phyloP scores from a whole-genome alignment of 2,888 invertebrate genomes.

The Callinectes sapidus region DNA sequence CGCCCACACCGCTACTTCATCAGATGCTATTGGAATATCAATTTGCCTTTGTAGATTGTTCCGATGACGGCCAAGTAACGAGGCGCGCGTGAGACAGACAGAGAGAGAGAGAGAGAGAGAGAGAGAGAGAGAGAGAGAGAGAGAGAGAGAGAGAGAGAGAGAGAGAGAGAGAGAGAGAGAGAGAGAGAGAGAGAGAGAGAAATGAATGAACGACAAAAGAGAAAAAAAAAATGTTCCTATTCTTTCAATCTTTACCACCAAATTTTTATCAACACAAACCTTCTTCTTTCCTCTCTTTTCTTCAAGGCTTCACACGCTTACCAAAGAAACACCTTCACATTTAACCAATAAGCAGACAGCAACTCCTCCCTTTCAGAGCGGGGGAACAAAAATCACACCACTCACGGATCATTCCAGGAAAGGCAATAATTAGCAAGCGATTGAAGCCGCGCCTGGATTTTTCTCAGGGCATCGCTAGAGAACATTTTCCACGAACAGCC shows the following conservation, averaged over 20 bases:
- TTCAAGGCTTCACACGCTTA: too few relatives aligned
- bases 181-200: not conserved
- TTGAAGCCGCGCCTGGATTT: not conserved
- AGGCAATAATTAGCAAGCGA: not conserved
- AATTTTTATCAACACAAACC: too few relatives aligned
- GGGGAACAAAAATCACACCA: not conserved
- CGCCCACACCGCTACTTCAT: not conserved
- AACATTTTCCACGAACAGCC: not conserved
- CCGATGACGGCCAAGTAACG: conserved; percentile 18
- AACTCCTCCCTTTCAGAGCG: not conserved
- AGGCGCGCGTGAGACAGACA: not conserved
- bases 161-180: too few relatives aligned
- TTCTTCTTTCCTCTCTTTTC: too few relatives aligned
- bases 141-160: too few relatives aligned
- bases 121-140: not conserved
- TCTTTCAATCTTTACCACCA: not conserved
- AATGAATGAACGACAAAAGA: not conserved
- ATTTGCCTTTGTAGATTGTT: conserved; percentile 35
- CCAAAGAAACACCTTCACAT: too few relatives aligned
- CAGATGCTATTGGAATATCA: conserved; percentile 28
- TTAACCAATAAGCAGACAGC: too few relatives aligned
- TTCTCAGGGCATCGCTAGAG: not conserved
- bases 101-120: not conserved
- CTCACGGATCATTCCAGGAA: not conserved
- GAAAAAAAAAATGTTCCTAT: not conserved